Base-by-base conservation (phyloP, 1,140 invertebrate genomes). In the Drosophila pallidifrons region DNA sequence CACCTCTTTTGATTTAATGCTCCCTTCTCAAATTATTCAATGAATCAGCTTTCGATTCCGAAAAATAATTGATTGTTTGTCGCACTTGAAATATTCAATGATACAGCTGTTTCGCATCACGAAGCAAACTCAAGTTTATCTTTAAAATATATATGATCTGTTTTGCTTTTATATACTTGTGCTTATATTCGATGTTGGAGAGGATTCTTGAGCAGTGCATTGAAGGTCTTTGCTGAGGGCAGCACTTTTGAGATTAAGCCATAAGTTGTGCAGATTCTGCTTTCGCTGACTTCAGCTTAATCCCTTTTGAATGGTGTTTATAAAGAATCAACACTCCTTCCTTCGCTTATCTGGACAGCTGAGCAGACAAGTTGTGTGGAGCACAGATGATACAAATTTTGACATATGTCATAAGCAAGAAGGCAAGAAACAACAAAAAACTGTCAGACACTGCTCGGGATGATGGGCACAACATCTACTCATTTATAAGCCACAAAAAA, bases 361-460 rank as follows among this genome's bases (percentile, higher is more conserved):
- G 46, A 77, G 30, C 63, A 65, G 63, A 55, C 63, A 71, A 71
- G 66, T 63, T 61, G 65, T 16, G 15, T 41, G 61, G 5, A 43
- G 55, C 20, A 61, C 25, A 25, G n/a, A 15, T 10, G 65, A 64
- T 60, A 82, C 72, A 67, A 83, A 83, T 78, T 88, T 88, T 88
- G 83, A 88, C 83, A 88, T 77, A 81, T 88, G 81, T 88, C 83
- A 89, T 83, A 78, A 86, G 77, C 80, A 80, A 25, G 20, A 77
- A 72, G 58, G 61, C 73, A 83, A 25, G 13, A 43, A 30, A 55
- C 43, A 41, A 38, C 35, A 32, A 6, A 52, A n/a, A 28, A 38
- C 5, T 55, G 52, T 55, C 52, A 38, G 52, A 38, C 32, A 55
- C 13, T 63, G 54, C 49, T 55, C 43, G 15, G 1, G 20, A 25